Evolutionary conservation across 2,113 vertebrate genomes (phyloP), one percentile per base, ranked within the genome.

Genomic region (Corythornis cristatus): DNA sequence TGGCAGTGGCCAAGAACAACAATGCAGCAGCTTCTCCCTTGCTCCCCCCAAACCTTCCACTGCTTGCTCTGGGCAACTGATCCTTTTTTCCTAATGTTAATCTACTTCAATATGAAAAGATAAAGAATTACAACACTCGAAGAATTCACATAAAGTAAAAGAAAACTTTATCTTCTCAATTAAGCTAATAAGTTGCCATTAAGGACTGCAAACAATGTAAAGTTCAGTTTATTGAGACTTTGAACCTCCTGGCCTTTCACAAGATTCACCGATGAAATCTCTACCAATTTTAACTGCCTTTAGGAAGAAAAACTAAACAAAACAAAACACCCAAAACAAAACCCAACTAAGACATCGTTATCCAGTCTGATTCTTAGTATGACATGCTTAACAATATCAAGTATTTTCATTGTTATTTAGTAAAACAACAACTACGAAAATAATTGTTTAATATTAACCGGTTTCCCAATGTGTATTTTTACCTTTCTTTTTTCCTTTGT

Each of bases 181-280:
- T 84, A 88, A 81, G 67, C 46, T 71, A 91, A 86, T 78, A 68
- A 58, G 54, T 66, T 86, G 74, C 31, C 35, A 87, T 93, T 91
- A 94, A 84, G 54, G 71, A 78, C 19, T 51, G 42, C 35, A 91
- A 87, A 91, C 50, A 86, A 92, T 83, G 90, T 94, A 74, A 95
- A 95, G 82, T 91, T 93, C 93, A 85, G 25, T 71, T 90, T 83
- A 54, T 45, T 73, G 78, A 87, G 71, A 96, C 87, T 93, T 95
- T 89, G 79, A 72, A 78, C 76, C 33, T 58, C 33, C 66, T 89
- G 15, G 45, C 37, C 40, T 89, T 86, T 87, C 77, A 91, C 40
- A 80, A 76, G 56, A 40, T 64, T 45, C 48, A 54, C 20, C 58
- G 13, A 62, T 60, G 19, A 89, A 92, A 77, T 42, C 67, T 42